These are phyloP conservation scores for Mustela lutreola DNA, from an alignment of 2,113 vertebrate genomes.

Conservation along the genomic window DNA sequence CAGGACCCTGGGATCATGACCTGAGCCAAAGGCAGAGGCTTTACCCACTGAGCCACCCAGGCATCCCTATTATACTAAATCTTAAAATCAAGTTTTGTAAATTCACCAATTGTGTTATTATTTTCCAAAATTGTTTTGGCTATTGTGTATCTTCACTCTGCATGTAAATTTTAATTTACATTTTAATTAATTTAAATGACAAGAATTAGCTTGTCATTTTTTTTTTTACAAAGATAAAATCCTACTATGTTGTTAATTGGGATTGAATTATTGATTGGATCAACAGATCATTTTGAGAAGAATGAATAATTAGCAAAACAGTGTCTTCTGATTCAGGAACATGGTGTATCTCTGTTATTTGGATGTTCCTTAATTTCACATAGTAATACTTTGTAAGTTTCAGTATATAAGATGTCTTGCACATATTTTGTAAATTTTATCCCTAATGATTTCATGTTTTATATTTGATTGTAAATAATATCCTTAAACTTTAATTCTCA, in stretches of 20 bases:
- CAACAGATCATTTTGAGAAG: neutral
- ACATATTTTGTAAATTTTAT: neutral
- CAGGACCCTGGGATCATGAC: no score
- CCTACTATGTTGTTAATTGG: neutral
- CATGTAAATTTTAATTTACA: neutral
- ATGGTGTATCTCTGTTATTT: neutral
- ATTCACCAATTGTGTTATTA: neutral
- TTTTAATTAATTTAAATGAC: no score
- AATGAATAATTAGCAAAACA: neutral
- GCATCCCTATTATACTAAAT: no score
- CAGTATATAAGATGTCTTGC: neutral
- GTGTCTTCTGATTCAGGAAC: neutral
- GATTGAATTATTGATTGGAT: neutral
- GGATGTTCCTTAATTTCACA: neutral
- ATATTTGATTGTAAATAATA: neutral
- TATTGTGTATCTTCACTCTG: neutral
- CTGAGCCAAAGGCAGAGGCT: no score
- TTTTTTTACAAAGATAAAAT: neutral
- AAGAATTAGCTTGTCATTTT: neutral
- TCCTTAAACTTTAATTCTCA: no score
- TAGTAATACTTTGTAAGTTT: neutral
- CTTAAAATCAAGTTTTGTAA: no score
- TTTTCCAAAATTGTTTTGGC: neutral
- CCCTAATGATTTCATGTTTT: neutral
- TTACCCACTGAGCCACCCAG: no score